Evolutionary conservation across 2,113 vertebrate genomes (phyloP), one percentile per base, ranked within the genome.

Genomic region (Xiphophorus couchianus): DNA sequence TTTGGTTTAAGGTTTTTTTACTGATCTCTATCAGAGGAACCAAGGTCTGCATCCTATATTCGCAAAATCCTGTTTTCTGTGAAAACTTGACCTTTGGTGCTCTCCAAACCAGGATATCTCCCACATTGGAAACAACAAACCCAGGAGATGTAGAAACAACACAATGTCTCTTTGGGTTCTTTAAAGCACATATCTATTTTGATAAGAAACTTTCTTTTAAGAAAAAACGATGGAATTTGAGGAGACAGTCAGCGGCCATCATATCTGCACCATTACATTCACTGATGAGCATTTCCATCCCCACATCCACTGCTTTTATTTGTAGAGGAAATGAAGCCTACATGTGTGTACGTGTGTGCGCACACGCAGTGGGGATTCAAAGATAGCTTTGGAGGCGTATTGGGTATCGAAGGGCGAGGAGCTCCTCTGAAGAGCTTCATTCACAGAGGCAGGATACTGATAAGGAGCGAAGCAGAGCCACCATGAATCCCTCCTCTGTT

Each of bases 401-500:
- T 90, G 82, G 90, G 84, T 94, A 81, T 92, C 91, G 66, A 77
- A 65, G 73, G 84, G 82, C 73, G 67, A 76, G 84, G 74, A 86
- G 81, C 71, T 86, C 84, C 77, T 79, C 89, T 94, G 90, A 94
- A 93, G 91, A 91, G 87, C 75, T 86, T 87, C 92, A 91, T 95
- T 95, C 91, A 94, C 82, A 73, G 86, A 86, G 80, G 66, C 84
- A 79, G 85, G 86, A 88, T 87, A 83, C 93, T 92, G 93, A 95
- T 95, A 94, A 94, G 92, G 86, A 91, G 87, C 87, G 87, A 86
- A 86, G 87, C 83, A 64, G 80, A 65, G 77, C 76, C 28, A 51
- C 79, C 73, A 94, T 95, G 92, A 94, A 94, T 94, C 83, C 90
- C 65, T 31, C 77, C 92, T 93, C 93, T 94, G 93, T 94, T 94